Base-by-base conservation (phyloP, 2,888 invertebrate genomes). In the Beris morrisii region DNA sequence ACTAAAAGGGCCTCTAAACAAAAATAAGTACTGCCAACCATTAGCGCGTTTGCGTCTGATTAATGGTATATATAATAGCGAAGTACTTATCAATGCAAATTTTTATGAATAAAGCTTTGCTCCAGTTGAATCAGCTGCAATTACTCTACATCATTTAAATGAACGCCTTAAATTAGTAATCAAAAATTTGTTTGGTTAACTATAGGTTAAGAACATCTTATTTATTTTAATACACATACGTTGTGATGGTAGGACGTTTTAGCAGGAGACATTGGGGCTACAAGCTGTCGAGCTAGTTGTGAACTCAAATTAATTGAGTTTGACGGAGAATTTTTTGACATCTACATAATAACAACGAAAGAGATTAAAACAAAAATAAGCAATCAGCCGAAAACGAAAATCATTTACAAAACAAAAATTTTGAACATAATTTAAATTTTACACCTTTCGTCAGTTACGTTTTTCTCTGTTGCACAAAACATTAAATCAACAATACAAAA, bases 211-310 rank as follows among this genome's bases (percentile, higher is more conserved):
- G 38, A 38, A 38, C 38, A 38, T 7, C 6, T 53, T 53, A 15
- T 3, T 53, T 53, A 22, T 53, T 53, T 57, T 50, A 63, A 52
- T 70, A 52, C 69, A 74, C 74, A 70, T 74, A 74, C 73, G 72
- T 72, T 72, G 82, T 69, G 69, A 59, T 83, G 83, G 80, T 82
- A 82, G 74, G 75, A 70, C 70, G 83, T 77, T 77, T 80, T 81
- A 75, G 77, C 76, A 67, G 82, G 78, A 78, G 84, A 82, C 80
- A 84, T 82, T 79, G 84, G 84, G 79, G 84, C 84, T 76, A 84
- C 83, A 79, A 85, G 83, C 80, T 85, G 84, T 71, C 84, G 83
- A 76, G 84, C 85, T 77, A 85, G 83, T 81, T 84, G 84, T 81
- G 84, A 84, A 80, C 82, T 82, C 84, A 84, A 81, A 78, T 77